A percentile compares a stretch with the other conserved stretches of the same genome.
phyloP scores from a whole-genome alignment of 2,888 invertebrate genomes.

The Geophilus truncorum region DNA sequence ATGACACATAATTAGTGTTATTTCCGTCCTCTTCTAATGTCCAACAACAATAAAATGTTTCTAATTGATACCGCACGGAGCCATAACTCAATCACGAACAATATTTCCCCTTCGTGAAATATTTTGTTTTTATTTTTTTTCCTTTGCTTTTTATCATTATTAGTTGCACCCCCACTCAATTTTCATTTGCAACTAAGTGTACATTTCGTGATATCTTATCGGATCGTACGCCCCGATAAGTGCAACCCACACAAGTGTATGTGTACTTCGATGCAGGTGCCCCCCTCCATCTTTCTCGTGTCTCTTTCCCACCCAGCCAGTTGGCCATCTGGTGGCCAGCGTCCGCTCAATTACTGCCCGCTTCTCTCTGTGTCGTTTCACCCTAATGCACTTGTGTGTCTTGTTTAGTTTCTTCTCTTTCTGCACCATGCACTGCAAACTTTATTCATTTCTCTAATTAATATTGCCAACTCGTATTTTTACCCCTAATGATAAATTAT shows the following conservation, averaged over 20 bases:
- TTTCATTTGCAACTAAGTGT: background rate
- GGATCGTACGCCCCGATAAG: background rate
- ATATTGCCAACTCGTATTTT: too few relatives aligned
- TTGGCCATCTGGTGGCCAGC: constrained; percentile 17
- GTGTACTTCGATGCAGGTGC: background rate
- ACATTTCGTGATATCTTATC: background rate
- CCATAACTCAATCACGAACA: background rate
- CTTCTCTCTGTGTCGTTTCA: background rate
- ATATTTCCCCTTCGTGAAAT: too few relatives aligned
- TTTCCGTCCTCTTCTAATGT: background rate
- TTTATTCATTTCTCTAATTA: too few relatives aligned
- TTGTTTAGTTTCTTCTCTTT: background rate
- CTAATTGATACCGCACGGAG: background rate
- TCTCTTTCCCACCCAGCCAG: constrained; percentile 58
- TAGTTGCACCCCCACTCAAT: background rate
- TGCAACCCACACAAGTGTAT: constrained; percentile 8
- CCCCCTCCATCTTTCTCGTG: constrained; percentile 59
- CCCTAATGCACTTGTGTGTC: background rate
- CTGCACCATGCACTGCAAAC: background rate
- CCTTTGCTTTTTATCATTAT: background rate
- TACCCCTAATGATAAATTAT: too few relatives aligned
- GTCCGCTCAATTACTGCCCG: background rate
- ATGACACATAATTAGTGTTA: background rate
- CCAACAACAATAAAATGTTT: background rate
- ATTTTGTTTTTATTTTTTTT: too few relatives aligned